These are phyloP conservation scores for Mizuhopecten yessoensis DNA, from an alignment of 1,140 invertebrate genomes.

Conservation along the genomic window DNA sequence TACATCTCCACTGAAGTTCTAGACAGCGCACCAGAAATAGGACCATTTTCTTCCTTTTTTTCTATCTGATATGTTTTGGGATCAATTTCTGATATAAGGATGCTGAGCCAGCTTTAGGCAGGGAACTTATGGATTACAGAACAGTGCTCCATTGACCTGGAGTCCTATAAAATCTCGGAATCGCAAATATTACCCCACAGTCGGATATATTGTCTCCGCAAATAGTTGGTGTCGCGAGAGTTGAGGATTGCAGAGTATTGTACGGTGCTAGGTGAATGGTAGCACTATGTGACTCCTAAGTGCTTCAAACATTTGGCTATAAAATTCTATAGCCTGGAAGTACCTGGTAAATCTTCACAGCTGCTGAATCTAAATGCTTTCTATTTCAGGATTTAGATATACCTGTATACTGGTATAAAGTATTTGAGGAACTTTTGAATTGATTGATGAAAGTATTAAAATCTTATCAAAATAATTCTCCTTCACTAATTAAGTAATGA, in stretches of 20 bases:
- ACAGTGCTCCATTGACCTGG: background rate
- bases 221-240: slow-evolving; percentile 17
- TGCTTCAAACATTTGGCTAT: too few species aligned
- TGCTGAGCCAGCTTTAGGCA: background rate
- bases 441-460: too few species aligned
- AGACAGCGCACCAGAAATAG: background rate
- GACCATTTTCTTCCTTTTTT: background rate
- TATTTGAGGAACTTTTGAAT: too few species aligned
- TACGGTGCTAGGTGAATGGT: background rate
- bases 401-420: too few species aligned
- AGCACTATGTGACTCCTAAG: background rate
- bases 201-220: slow-evolving; percentile 32
- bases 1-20: background rate
- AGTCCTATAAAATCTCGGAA: slow-evolving; percentile 12
- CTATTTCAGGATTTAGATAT: too few species aligned
- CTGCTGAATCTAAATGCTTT: too few species aligned
- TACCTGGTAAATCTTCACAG: too few species aligned
- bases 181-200: slow-evolving; percentile 16
- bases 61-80: background rate
- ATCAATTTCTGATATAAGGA: background rate
- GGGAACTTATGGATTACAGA: slow-evolving; percentile 13
- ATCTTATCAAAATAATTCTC: too few species aligned
- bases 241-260: background rate
- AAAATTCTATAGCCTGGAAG: too few species aligned
- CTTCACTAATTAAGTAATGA: too few species aligned